Conservation (phyloP, 2,888 invertebrate species). For the Adelphocoris suturalis region DNA sequence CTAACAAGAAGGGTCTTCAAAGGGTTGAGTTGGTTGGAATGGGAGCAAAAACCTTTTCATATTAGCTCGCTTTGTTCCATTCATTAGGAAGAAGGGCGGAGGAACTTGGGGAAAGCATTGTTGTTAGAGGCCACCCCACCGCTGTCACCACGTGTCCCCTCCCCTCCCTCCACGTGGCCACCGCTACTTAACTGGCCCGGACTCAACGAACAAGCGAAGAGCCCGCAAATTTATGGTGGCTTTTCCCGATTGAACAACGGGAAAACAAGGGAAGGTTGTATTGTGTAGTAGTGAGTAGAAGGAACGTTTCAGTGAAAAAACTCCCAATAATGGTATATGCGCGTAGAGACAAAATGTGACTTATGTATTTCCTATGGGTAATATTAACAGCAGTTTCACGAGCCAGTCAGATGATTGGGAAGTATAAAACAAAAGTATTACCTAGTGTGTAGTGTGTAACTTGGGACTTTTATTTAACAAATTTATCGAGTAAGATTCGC, state of each 20-base stretch:
- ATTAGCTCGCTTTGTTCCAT: conserved; percentile 72
- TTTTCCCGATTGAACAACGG: not conserved
- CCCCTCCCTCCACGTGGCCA: not conserved
- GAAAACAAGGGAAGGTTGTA: not conserved
- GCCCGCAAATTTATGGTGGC: not conserved
- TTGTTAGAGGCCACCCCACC: conserved; percentile 56
- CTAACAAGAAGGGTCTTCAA: conserved; percentile 65
- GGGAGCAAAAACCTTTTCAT: conserved; percentile 72
- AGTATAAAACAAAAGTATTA: too few species aligned
- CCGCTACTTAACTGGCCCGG: not conserved
- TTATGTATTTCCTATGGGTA: too few species aligned
- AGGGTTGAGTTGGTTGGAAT: conserved; percentile 61
- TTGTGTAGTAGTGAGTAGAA: not conserved
- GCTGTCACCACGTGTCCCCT: conserved; percentile 50
- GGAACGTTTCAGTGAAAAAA: too few species aligned
- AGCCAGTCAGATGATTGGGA: too few species aligned
- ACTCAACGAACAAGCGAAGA: conserved; percentile 5
- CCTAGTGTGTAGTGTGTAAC: too few species aligned
- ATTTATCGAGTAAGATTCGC: too few species aligned
- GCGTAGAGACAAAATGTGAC: too few species aligned
- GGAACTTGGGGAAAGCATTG: conserved; percentile 65
- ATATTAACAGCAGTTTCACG: too few species aligned
- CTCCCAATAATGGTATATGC: too few species aligned
- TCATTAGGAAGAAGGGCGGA: conserved; percentile 64
- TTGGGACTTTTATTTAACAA: too few species aligned